phyloP scores from a whole-genome alignment of 2,888 invertebrate genomes.

The Andricus curvator region DNA sequence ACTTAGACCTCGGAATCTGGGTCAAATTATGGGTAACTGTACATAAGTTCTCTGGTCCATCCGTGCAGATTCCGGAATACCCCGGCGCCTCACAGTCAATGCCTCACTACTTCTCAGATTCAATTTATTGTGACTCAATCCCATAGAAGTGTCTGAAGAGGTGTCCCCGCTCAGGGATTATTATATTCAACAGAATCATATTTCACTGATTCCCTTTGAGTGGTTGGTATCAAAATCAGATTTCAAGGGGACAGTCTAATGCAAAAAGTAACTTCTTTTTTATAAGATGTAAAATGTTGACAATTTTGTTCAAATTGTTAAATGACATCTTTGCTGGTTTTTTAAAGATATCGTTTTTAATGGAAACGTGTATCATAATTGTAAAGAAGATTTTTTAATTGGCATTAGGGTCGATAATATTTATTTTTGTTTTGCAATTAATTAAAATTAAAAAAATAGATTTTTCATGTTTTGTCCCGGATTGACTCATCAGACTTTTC shows the following conservation, averaged over 20 bases:
- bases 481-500: no score
- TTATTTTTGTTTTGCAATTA: no score
- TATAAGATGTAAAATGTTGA: no score
- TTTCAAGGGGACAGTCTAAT: not conserved
- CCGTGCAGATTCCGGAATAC: not conserved
- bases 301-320: no score
- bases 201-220: not conserved
- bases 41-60: not conserved
- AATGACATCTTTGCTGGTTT: no score
- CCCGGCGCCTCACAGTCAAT: not conserved
- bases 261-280: no score
- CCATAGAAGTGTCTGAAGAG: not conserved
- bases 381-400: no score
- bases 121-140: constrained; percentile 4
- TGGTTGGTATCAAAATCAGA: not conserved
- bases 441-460: no score
- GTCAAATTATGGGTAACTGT: constrained; percentile 1
- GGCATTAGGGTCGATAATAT: no score
- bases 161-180: not conserved
- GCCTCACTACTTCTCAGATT: not conserved
- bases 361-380: no score
- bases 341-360: no score
- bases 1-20: constrained; percentile 34
- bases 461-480: no score
- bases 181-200: not conserved